Percentiles rank a stretch among this genome's conserved stretches.
Conservation (phyloP, 2,888 invertebrate genomes). For the Himalopsyche kuldschensis region DNA sequence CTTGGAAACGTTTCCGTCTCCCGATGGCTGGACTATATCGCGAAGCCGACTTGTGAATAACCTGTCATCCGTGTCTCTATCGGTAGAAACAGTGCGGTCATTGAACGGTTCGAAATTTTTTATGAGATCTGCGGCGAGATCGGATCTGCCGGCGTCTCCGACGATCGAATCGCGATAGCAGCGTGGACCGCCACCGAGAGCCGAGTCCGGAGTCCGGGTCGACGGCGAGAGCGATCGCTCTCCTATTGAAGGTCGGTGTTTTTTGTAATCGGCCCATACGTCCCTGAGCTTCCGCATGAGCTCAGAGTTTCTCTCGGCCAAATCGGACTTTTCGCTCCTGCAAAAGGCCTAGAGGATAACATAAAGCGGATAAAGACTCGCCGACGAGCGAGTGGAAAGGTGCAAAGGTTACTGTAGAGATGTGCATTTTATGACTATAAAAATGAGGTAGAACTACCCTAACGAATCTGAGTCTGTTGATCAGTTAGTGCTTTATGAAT, state of each 20-base stretch:
- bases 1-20: neutral
- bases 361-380: no score
- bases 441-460: no score
- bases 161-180: slow-evolving; percentile 48
- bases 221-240: slow-evolving; percentile 14
- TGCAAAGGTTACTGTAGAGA: no score
- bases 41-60: neutral
- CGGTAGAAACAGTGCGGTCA: no score
- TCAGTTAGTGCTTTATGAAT: no score
- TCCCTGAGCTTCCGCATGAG: slow-evolving; percentile 64
- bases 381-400: no score
- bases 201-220: slow-evolving; percentile 48
- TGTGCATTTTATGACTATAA: no score
- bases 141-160: slow-evolving; percentile 44
- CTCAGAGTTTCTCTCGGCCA: slow-evolving; percentile 64
- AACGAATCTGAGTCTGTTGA: no score
- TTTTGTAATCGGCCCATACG: slow-evolving; percentile 65
- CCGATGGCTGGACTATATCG: neutral
- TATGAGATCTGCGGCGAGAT: neutral
- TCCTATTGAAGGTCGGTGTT: slow-evolving; percentile 50
- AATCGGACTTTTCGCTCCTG: slow-evolving; percentile 64
- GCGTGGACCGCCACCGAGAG: slow-evolving; percentile 53
- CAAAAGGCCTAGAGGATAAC: slow-evolving; percentile 44
- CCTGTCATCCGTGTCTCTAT: neutral
- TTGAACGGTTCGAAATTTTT: no score